phyloP scores from a whole-genome alignment of 2,113 vertebrate genomes.

The Struthidea cinerea region DNA sequence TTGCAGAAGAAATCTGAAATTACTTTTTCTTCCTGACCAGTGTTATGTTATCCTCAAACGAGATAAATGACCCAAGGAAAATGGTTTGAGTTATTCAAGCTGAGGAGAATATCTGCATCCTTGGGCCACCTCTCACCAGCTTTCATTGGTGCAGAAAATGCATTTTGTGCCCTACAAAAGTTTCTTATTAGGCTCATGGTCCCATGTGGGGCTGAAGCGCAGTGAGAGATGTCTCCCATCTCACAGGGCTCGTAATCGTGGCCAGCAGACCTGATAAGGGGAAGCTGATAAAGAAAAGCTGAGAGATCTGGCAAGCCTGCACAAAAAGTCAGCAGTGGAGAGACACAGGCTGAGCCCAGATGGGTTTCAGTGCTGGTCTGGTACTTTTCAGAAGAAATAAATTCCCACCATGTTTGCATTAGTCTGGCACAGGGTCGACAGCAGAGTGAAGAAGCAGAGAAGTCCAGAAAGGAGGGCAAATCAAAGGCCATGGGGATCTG shows the following conservation, averaged over 20 bases:
- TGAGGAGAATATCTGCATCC: neutral
- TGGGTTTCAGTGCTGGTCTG: neutral
- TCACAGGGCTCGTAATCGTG: fast-evolving
- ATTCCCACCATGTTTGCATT: neutral
- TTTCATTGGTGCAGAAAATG: neutral
- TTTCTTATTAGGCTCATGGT: neutral
- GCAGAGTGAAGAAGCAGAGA: neutral
- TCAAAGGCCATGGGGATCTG: neutral
- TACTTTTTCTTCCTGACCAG: neutral
- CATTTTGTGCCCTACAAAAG: neutral
- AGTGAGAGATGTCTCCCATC: neutral
- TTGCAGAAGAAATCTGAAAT: neutral
- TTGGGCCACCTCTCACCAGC: neutral
- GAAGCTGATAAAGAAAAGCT: neutral
- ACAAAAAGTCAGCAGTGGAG: neutral
- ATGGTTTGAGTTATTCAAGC: neutral
- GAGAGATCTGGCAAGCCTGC: neutral
- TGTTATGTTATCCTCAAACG: neutral
- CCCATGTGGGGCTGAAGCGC: fast-evolving
- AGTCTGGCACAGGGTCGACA: fast-evolving
- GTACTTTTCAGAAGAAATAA: neutral
- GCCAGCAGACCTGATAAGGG: neutral
- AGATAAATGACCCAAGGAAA: neutral
- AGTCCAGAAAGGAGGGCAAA: neutral
- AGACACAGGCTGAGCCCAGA: neutral